Evolutionary conservation across 2,888 invertebrate genomes (phyloP), one percentile per base, ranked within the genome.

Genomic region (Nomada ruficornis): DNA sequence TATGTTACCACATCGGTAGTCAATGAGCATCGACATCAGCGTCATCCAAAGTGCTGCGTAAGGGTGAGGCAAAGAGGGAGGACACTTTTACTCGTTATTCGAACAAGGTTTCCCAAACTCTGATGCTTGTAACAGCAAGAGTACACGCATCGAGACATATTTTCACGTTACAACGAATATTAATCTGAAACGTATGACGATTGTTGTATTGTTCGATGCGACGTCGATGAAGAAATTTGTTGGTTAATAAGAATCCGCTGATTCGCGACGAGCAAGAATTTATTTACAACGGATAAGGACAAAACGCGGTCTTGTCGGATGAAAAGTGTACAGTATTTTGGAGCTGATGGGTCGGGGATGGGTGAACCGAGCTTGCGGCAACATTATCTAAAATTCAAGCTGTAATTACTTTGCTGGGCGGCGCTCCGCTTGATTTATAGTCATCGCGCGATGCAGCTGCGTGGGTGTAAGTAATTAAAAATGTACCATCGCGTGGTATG

Each of bases 401-500:
- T 92, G 94, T 94, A 94, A 94, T 94, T 94, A 94, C 94, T 94
- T 94, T 92, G 93, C 92, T 93, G 94, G 94, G 93, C 92, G 93
- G 93, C 89, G 91, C 90, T 91, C 88, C 89, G 91, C 91, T 93
- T 94, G 94, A 94, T 94, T 94, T 94, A 94, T 94, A 94, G 93
- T 93, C 93, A 94, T 93, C 94, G 93, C 92, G 90, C 94, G 91
- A 93, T 94, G 93, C 94, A 93, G 94, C 94, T 93, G 94, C 94
- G 94, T 94, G 93, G 94, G 93, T 94, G 94, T 93, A 93, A 94
- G 94, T 94, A 94, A 94, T 94, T 94, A 94, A 94, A 94, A 93
- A 94, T 94, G 93, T 93, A 94, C 92, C 92, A 94, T 93, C 94
- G 93, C 94, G 93, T 93, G 93, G 94, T 92, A 91, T 89, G 90